Percentiles rank a stretch among this genome's conserved stretches.
phyloP scores from a whole-genome alignment of 1,140 invertebrate species.

The Macrosteles quadrilineatus region DNA sequence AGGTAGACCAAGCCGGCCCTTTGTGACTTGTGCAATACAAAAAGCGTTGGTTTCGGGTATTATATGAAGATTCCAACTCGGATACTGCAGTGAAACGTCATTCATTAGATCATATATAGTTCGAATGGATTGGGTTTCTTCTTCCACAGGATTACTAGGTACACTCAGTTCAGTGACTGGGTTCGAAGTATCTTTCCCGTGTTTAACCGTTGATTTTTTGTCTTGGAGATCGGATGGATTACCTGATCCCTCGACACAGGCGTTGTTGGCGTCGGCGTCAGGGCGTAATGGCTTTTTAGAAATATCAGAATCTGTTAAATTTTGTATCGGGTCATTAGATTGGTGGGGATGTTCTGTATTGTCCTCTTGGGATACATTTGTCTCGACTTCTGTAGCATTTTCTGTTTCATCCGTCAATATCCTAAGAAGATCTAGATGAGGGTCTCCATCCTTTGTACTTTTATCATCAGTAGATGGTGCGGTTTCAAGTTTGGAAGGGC shows the following conservation, averaged over 20 bases:
- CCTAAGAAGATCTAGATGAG: conserved; percentile 15
- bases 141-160: neutral
- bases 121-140: conserved; percentile 27
- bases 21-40: conserved; percentile 36
- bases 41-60: conserved; percentile 34
- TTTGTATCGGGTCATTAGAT: too few species aligned
- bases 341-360: too few species aligned
- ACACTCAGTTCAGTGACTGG: too few species aligned
- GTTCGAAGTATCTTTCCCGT: too few species aligned
- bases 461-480: neutral
- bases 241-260: too few species aligned
- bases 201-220: too few species aligned
- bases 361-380: too few species aligned
- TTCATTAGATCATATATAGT: conserved; percentile 36
- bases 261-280: too few species aligned
- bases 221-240: too few species aligned
- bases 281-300: too few species aligned
- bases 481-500: neutral
- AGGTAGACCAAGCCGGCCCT: conserved; percentile 34
- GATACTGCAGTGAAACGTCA: conserved; percentile 31
- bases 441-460: neutral
- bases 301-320: too few species aligned
- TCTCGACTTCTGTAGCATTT: neutral
- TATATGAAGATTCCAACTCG: conserved; percentile 38
- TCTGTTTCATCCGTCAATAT: conserved; percentile 20